A percentile compares a stretch with the other conserved stretches of the same genome.
Conservation (phyloP, 2,113 vertebrate species). For the Turdus rufiventris region DNA sequence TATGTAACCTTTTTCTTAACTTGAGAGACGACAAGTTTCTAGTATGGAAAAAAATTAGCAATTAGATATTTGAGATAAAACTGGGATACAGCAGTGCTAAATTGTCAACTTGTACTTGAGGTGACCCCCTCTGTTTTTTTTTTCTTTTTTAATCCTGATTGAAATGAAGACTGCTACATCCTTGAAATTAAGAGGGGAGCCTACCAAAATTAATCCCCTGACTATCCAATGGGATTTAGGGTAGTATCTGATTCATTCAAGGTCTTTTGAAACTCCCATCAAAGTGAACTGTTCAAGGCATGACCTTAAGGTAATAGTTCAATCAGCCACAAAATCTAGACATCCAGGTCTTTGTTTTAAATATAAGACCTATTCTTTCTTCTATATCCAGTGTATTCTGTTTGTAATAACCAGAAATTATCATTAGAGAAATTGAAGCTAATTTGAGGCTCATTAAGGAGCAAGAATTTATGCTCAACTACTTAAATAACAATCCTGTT, state of each 20-base stretch:
- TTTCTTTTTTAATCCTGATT: neutral
- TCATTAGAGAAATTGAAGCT: conserved; percentile 38
- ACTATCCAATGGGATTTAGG: neutral
- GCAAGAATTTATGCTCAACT: conserved; percentile 48
- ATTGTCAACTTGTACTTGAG: neutral
- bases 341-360: conserved; percentile 19
- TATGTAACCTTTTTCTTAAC: neutral
- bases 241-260: neutral
- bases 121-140: neutral
- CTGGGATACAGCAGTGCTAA: neutral
- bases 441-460: conserved; percentile 43
- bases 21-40: neutral
- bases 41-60: neutral
- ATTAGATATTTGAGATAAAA: neutral
- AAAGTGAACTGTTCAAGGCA: conserved; percentile 42
- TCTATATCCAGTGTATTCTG: conserved; percentile 42
- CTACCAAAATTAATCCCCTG: neutral
- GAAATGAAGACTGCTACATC: neutral
- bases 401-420: conserved; percentile 55
- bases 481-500: conserved; percentile 57
- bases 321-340: conserved; percentile 42
- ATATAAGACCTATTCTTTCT: conserved; percentile 27
- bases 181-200: neutral
- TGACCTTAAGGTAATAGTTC: conserved; percentile 35
- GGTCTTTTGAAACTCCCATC: conserved; percentile 42